Base-by-base conservation (phyloP, 2,113 vertebrate genomes). In the Calyptomena viridis region DNA sequence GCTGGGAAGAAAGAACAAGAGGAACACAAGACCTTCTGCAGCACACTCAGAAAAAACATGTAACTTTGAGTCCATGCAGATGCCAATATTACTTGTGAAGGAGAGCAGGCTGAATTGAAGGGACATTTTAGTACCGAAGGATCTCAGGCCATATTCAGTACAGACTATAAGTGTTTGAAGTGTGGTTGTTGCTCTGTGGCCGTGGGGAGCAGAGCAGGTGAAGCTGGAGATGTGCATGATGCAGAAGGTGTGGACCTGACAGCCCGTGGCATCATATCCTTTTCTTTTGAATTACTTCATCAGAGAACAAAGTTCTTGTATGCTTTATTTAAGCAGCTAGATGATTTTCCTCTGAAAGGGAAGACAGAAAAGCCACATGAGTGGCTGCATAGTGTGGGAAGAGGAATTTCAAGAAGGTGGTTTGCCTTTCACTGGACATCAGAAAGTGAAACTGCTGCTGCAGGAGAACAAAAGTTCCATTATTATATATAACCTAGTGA, bases 251-350 rank as follows among this genome's bases (percentile, higher is more conserved):
- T 1, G 3, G 40, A 55, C 14, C n/a, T 55, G 58, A 47, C 22
- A 5, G 59, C 19, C n/a, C 9, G 4, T 16, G 21, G 16, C 20
- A 49, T 60, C 33, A 9, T 5, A 12, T 14, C 0, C 1, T 24
- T 53, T 47, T n/a, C 33, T 55, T 62, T 24, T 12, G 22, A 18
- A 22, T n/a, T 49, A 49, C 58, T 64, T 73, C n/a, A 73, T 30
- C 11, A 25, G 49, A 63, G n/a, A n/a, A 63, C 21, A 16, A 49
- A 28, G 21, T 40, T 64, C 50, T 22, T 13, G 4, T 50, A 37
- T 76, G 6, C 42, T 56, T 62, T 72, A 64, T 49, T 62, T 64
- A 56, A 80, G 58, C 14, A 64, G 21, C 8, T 72, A 50, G 35
- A 37, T 16, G 31, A 24, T 11, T 31, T 25, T 9, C 19, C 23